Base-by-base conservation (phyloP, 1,140 invertebrate genomes). In the Ephestia elutella region DNA sequence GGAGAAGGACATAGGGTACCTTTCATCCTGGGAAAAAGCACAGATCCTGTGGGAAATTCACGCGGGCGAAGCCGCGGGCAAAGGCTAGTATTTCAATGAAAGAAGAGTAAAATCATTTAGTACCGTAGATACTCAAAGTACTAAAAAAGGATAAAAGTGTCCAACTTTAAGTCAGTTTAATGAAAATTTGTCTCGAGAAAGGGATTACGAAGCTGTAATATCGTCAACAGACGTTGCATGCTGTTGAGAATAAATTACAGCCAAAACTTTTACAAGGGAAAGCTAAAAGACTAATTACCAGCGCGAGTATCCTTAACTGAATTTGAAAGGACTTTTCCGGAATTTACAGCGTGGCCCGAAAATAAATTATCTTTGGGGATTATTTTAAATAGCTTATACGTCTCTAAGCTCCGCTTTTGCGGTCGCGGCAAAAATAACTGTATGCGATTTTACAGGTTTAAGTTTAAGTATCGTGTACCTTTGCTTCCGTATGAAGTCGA, bases 91-190 rank as follows among this genome's bases (percentile, higher is more conserved):
- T 35, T 9, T 13, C 32, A 15, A 44, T 17, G 2, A 44, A 15
- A 44, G 2, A 17, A 44, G 15, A 3, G 10, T 44, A 44, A 44
- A 44, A 38, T 8, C 2, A 44, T 44, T 15, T 10, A 44, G 7
- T 44, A 2, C 5, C n/a, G n/a, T 15, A 15, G 38, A 44, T 4
- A 15, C 13, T 2, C 9, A 13, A 35, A 28, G 20, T 21, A 62
- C 38, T 50, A 63, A 60, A 60, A 67, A 53, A 60, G 55, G 59
- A 63, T 57, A 20, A 55, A 62, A 60, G 56, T 63, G 61, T 59
- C 50, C 30, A 51, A 62, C 56, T 58, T 49, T 15, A 44, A 49
- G n/a, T n/a, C 35, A 2, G 25, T 55, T 50, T 56, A 61, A 56
- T 61, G 54, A 53, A 61, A 61, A 44, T 57, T 56, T 49, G 54